Conservation (phyloP, 30 jellyfish, hydroid and myxozoan genomes). For the Sanderia malayensis region DNA sequence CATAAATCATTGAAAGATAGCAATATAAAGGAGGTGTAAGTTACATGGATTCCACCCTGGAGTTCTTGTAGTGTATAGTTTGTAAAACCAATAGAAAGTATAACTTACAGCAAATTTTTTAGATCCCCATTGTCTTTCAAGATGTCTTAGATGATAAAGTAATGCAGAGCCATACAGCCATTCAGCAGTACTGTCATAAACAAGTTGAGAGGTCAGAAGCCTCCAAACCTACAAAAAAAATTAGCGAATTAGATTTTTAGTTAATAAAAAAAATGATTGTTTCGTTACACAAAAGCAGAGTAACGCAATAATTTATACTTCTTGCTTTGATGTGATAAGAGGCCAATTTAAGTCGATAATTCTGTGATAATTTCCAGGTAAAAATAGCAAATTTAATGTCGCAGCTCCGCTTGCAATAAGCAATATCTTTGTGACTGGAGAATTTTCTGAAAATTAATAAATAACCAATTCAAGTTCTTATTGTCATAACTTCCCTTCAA, state of each 20-base stretch:
- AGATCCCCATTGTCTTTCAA: conserved; percentile 80
- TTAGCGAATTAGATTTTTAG: too few relatives aligned
- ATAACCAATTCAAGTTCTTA: too few relatives aligned
- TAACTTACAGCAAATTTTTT: conserved; percentile 55
- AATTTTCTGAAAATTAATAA: conserved; percentile 43
- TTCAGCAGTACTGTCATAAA: conserved; percentile 56
- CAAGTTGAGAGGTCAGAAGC: conserved; percentile 51
- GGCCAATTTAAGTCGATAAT: conserved; percentile 53
- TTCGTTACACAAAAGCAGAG: neutral
- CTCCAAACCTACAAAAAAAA: conserved; percentile 56
- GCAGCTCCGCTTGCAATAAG: conserved; percentile 63
- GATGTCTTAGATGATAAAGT: conserved; percentile 41
- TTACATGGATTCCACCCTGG: too few relatives aligned
- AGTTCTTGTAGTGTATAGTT: too few relatives aligned
- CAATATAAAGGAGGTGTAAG: neutral
- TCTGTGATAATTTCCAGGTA: conserved; percentile 26
- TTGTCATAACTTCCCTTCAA: too few relatives aligned
- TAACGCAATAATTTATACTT: neutral
- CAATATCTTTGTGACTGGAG: conserved; percentile 50
- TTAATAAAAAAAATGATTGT: neutral
- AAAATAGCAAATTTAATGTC: conserved; percentile 17
- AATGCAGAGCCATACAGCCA: conserved; percentile 52
- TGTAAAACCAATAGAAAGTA: neutral
- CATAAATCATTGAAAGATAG: neutral
- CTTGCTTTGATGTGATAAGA: conserved; percentile 19